Base-by-base conservation (phyloP, 2,888 invertebrate genomes). In the Griposia aprilina region DNA sequence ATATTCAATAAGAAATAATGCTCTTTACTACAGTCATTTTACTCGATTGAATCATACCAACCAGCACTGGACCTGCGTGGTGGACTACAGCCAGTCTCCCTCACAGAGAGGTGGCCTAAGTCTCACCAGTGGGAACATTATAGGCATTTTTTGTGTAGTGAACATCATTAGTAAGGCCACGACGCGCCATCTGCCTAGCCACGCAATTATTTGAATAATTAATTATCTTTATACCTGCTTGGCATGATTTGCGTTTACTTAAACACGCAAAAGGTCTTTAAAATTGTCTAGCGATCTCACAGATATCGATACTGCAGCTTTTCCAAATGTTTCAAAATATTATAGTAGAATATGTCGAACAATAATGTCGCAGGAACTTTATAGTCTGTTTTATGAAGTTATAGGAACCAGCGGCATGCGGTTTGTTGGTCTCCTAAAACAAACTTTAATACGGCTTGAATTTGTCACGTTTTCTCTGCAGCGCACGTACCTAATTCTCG, bases 311-410 rank as follows among this genome's bases (percentile, higher is more conserved):
- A 36, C 45, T 52, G 3, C 45, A 68, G 45, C 20, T 79, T 68
- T 76, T 30, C n/a, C 30, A 55, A 75, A 52, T n/a, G 6, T 1
- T 30, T 0, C 13, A n/a, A 13, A 17, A 23, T 41, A 11, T 62
- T n/a, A 15, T 23, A 48, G 5, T 23, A n/a, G 1, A 78, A 45
- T 69, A 80, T 50, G 30, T 30, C 20, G 17, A 59, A 45, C 15
- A 41, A 48, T 59, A n/a, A 78, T n/a, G n/a, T 41, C n/a, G 36
- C 52, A 71, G 3, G 3, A 55, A 80, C 55, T 78, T 57, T 23
- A 45, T 26, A 63, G 62, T 80, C 36, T 57, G 48, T 20, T 71
- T 50, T 55, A 72, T 81, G 48, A 63, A 81, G 81, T 63, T 63
- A 20, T 41, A 36, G 36, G 48, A 62, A 55, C 15, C 48, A 36